These are phyloP conservation scores for Epinephelus fuscoguttatus DNA, from an alignment of 2,113 vertebrate genomes.

Conservation along the genomic window DNA sequence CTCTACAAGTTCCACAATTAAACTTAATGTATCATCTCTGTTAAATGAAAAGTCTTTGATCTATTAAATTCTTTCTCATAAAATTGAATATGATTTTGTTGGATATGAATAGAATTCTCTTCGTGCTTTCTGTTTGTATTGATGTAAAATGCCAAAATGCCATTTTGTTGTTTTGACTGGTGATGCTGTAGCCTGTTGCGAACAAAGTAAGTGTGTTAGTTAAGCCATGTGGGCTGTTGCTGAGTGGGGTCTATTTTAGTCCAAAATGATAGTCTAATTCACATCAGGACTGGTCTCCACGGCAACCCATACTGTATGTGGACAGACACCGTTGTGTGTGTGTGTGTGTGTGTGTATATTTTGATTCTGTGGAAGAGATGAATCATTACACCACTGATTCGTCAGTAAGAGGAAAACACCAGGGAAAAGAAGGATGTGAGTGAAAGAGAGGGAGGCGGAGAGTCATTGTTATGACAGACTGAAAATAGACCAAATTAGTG, in stretches of 20 bases:
- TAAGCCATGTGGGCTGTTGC: constrained; percentile 44
- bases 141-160: constrained; percentile 2
- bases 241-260: constrained; percentile 66
- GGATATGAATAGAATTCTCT: not conserved
- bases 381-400: constrained; percentile 66
- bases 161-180: not conserved
- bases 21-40: constrained; percentile 11
- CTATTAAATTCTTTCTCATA: not conserved
- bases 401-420: constrained; percentile 61
- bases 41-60: not conserved
- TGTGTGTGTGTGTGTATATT: constrained; percentile 69
- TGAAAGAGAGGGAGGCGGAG: constrained; percentile 57
- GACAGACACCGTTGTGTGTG: constrained; percentile 62
- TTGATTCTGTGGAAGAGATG: constrained; percentile 67
- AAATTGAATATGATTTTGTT: not conserved
- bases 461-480: constrained; percentile 73
- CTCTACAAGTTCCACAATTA: not conserved
- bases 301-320: constrained; percentile 75
- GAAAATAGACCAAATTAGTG: constrained; percentile 83
- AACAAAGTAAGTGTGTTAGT: constrained; percentile 39
- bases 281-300: constrained; percentile 76
- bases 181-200: constrained; percentile 18
- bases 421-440: constrained; percentile 55
- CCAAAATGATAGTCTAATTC: constrained; percentile 70
- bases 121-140: constrained; percentile 13